phyloP scores from a whole-genome alignment of 1,140 invertebrate genomes.

The Papilio glaucus region DNA sequence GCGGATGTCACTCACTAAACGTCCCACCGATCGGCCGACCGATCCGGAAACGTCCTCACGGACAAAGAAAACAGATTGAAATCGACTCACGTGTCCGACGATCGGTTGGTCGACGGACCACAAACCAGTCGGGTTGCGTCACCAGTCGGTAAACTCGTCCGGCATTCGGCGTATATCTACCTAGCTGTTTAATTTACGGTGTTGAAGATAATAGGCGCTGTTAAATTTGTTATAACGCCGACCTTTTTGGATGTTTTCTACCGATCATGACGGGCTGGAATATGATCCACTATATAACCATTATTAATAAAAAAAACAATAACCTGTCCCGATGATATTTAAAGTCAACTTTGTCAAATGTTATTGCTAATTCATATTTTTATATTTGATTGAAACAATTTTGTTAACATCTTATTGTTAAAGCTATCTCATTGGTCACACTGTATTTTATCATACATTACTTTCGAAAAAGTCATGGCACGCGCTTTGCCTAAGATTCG shows the following conservation, averaged over 20 bases:
- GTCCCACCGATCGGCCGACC: constrained; percentile 46
- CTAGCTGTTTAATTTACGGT: constrained; percentile 77
- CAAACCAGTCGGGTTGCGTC: constrained; percentile 42
- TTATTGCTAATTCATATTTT: no score
- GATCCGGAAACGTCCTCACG: constrained; percentile 43
- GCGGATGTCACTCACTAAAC: constrained; percentile 45
- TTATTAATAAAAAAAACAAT: neutral
- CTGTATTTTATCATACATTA: neutral
- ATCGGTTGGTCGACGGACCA: constrained; percentile 47
- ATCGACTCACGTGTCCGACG: constrained; percentile 51
- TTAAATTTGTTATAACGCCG: constrained; percentile 70
- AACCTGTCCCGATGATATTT: neutral
- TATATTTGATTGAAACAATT: no score
- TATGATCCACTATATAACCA: neutral
- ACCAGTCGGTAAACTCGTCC: constrained; percentile 50
- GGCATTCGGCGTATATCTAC: constrained; percentile 48
- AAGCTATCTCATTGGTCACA: no score
- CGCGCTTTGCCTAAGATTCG: neutral
- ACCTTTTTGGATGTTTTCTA: constrained; percentile 56
- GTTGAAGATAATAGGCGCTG: constrained; percentile 76
- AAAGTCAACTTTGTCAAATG: neutral
- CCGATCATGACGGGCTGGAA: constrained; percentile 38
- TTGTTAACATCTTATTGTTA: no score
- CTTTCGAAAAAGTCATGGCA: constrained; percentile 8
- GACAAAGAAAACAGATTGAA: constrained; percentile 79